These are phyloP conservation scores for Apodemia duryi DNA, from an alignment of 2,888 invertebrate genomes.

Conservation along the genomic window DNA sequence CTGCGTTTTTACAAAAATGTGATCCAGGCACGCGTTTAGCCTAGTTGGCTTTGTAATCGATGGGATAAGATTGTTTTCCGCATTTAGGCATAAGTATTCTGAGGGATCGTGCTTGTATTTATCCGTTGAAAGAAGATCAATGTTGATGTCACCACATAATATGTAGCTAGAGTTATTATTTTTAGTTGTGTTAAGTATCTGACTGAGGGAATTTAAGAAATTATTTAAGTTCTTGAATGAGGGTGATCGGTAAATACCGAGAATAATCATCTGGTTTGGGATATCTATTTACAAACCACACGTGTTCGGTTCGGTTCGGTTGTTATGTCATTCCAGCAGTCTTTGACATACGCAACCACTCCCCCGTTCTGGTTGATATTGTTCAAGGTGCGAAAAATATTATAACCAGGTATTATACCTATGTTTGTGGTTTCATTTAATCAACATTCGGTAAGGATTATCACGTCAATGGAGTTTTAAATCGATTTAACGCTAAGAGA, in stretches of 20 bases:
- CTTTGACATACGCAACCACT: slow-evolving; percentile 22
- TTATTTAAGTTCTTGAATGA: not conserved
- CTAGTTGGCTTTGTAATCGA: slow-evolving; percentile 15
- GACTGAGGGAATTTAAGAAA: not conserved
- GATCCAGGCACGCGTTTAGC: slow-evolving; percentile 1
- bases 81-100: slow-evolving; percentile 12
- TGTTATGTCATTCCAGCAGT: slow-evolving; percentile 1
- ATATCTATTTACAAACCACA: slow-evolving; percentile 9
- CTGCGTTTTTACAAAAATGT: slow-evolving; percentile 3
- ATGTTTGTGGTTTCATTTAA: slow-evolving; percentile 13
- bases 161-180: not conserved
- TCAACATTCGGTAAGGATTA: slow-evolving; percentile 21
- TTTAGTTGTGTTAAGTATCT: not conserved
- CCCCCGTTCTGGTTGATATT: slow-evolving; percentile 21
- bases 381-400: not conserved
- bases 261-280: slow-evolving; percentile 3
- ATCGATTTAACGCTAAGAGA: not conserved
- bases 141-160: slow-evolving; percentile 15
- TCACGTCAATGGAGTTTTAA: not conserved
- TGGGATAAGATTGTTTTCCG: slow-evolving; percentile 3
- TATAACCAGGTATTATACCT: not conserved
- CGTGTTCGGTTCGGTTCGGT: slow-evolving; percentile 11
- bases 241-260: slow-evolving; percentile 16
- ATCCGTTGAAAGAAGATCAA: slow-evolving; percentile 1
- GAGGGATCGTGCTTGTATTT: not conserved